phyloP scores from a whole-genome alignment of 2,113 vertebrate genomes.

The Calidris pygmaea region DNA sequence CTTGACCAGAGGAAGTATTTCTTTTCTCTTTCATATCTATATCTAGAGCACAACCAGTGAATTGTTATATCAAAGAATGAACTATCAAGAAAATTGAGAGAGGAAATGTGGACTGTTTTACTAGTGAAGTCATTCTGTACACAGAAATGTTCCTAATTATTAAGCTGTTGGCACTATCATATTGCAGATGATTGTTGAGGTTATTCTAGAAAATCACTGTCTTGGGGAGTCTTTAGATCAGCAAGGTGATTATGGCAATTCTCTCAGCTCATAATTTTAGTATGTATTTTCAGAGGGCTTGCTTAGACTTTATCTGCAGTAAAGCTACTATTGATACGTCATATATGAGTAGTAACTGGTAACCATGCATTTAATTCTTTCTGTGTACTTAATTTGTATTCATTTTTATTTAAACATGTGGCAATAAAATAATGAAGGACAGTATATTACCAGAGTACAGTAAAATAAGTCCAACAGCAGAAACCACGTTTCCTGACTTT shows the following conservation, averaged over 20 bases:
- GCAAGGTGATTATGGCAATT: neutral
- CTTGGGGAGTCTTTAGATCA: neutral
- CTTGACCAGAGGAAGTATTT: neutral
- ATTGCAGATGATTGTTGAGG: fast-evolving
- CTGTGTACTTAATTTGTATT: neutral
- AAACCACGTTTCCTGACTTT: neutral
- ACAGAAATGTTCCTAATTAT: neutral
- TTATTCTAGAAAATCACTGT: neutral
- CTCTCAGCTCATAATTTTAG: neutral
- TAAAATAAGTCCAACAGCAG: neutral
- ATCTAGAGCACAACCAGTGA: neutral
- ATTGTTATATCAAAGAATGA: neutral
- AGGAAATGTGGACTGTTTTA: neutral
- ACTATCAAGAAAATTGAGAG: neutral
- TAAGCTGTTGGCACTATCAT: neutral
- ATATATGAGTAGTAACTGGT: neutral
- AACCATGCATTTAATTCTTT: neutral
- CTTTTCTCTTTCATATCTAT: neutral
- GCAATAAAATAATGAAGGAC: neutral
- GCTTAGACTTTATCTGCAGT: neutral
- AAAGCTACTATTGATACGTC: neutral
- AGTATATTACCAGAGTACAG: neutral
- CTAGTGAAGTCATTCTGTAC: neutral
- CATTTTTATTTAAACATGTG: neutral
- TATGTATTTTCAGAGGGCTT: neutral